A percentile compares a stretch with the other conserved stretches of the same genome.
Conservation (phyloP, 2,113 vertebrate species). For the Pan paniscus region DNA sequence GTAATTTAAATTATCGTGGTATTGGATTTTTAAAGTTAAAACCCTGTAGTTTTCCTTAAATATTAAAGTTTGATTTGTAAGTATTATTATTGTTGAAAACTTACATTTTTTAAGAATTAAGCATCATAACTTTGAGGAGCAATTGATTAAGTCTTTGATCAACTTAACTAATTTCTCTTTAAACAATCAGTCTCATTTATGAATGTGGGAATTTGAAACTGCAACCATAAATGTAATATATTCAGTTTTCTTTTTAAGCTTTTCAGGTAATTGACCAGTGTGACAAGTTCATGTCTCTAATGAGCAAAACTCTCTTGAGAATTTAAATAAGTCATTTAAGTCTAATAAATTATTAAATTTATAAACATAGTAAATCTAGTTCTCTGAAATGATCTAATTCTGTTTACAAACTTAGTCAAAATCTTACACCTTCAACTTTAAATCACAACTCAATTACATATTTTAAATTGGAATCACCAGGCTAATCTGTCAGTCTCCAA, state of each 20-base stretch:
- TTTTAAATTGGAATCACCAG: conserved; percentile 63
- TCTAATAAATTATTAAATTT: conserved; percentile 59
- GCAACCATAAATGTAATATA: conserved; percentile 12
- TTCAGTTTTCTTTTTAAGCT: conserved; percentile 47
- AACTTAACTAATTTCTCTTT: conserved; percentile 35
- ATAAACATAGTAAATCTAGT: conserved; percentile 51
- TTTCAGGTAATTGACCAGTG: conserved; percentile 41
- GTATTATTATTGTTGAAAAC: not conserved
- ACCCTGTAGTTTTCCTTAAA: not conserved
- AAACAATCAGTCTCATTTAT: conserved; percentile 29
- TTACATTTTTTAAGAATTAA: conserved; percentile 27
- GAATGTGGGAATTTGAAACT: conserved; percentile 31
- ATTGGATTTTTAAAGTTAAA: not conserved
- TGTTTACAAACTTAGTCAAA: conserved; percentile 68
- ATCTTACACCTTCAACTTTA: conserved; percentile 45
- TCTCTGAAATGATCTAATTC: conserved; percentile 56
- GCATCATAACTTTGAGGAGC: not conserved
- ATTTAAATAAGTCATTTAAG: conserved; percentile 48
- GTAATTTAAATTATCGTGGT: conserved; percentile 15
- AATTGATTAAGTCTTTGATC: not conserved
- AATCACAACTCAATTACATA: conserved; percentile 59
- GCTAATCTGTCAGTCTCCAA: conserved; percentile 52
- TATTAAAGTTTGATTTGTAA: conserved; percentile 8
- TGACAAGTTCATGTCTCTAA: conserved; percentile 55
- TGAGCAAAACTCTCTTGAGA: conserved; percentile 57